Evolutionary conservation across 2,797 vertebrate genomes (phyloP).

Genomic region (Rachycentron canadum): DNA sequence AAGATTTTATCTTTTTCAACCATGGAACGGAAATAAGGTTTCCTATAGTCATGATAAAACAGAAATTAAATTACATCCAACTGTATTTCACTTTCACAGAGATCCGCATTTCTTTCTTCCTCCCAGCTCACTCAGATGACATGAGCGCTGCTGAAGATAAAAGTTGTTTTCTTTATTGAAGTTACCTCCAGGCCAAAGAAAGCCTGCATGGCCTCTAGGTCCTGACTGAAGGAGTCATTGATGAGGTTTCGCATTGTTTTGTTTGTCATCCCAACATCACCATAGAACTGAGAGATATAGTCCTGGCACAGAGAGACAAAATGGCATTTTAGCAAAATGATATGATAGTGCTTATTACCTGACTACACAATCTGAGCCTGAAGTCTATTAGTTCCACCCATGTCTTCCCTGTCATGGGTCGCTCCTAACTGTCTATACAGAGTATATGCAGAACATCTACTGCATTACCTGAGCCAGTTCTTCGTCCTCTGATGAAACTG

Average conservation of each 20-base stretch:
- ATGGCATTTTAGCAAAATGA: neutral
- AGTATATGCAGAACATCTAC: neutral
- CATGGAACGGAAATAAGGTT: neutral
- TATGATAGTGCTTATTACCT: neutral
- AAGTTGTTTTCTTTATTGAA: neutral
- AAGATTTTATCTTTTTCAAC: neutral
- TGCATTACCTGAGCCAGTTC: slow-evolving; percentile 67
- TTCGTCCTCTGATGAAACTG: slow-evolving; percentile 48
- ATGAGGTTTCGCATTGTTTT: neutral
- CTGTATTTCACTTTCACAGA: neutral
- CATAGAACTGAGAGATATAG: slow-evolving; percentile 85
- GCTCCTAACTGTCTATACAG: neutral
- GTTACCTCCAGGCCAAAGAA: slow-evolving; percentile 86
- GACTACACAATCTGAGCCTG: neutral
- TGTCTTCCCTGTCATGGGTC: neutral
- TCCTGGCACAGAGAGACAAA: slow-evolving; percentile 61
- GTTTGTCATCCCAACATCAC: slow-evolving; percentile 60
- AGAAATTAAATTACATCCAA: neutral
- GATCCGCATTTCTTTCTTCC: neutral
- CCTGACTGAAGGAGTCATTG: slow-evolving; percentile 59
- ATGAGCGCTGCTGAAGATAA: neutral
- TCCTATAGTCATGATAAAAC: neutral
- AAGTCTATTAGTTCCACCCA: neutral
- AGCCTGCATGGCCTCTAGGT: slow-evolving; percentile 86
- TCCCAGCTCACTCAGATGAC: neutral